Percentiles rank a stretch among this genome's conserved stretches.
Evolutionary conservation across 2,888 invertebrate genomes (phyloP).

Genomic region (Parnassius apollo): DNA sequence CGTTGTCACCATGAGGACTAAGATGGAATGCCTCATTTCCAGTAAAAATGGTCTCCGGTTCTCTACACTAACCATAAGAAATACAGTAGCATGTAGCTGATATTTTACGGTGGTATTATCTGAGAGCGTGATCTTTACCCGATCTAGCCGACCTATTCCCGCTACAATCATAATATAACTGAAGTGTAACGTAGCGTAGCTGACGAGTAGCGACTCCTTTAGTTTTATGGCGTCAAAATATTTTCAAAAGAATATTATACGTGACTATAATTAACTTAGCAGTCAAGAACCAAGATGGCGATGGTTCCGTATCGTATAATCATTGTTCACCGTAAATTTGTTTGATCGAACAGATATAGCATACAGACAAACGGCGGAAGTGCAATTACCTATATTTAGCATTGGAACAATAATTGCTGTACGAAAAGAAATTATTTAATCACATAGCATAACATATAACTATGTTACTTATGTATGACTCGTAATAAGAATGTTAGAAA

Average conservation of each 20-base stretch:
- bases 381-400: constrained; percentile 9
- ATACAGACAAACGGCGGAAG: constrained; percentile 19
- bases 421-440: constrained; percentile 11
- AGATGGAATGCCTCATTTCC: too few relatives aligned
- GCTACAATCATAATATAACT: not conserved
- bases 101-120: too few relatives aligned
- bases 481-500: constrained; percentile 8
- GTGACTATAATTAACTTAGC: constrained; percentile 21
- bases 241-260: constrained; percentile 11
- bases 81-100: too few relatives aligned
- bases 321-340: constrained; percentile 15
- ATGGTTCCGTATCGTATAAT: constrained; percentile 16
- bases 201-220: constrained; percentile 1
- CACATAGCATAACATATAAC: constrained; percentile 10
- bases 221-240: constrained; percentile 10
- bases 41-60: too few relatives aligned
- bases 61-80: too few relatives aligned
- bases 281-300: constrained; percentile 6
- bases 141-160: too few relatives aligned
- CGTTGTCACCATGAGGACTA: too few relatives aligned
- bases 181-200: not conserved
- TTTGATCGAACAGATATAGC: constrained; percentile 12
- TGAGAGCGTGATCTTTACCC: too few relatives aligned
- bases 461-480: constrained; percentile 4
- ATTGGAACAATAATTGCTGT: constrained; percentile 7